Evolutionary conservation across 2,797 vertebrate species (phyloP).

Genomic region (Cyprinella venusta): DNA sequence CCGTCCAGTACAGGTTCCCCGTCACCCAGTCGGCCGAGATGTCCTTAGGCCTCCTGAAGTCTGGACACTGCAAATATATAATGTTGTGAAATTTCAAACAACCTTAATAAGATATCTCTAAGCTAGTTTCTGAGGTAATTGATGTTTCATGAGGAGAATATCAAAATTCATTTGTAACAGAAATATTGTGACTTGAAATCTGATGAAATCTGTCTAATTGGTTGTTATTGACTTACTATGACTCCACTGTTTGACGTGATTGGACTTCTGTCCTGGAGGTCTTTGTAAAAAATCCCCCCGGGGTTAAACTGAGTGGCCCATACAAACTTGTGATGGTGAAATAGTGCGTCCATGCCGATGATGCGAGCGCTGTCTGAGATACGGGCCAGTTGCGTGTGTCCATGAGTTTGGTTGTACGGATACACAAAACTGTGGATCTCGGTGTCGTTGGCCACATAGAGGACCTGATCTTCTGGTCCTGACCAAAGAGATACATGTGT

Average conservation of each 20-base stretch:
- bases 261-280: constrained; percentile 76
- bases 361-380: constrained; percentile 87
- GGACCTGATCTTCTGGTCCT: constrained; percentile 91
- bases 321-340: constrained; percentile 87
- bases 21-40: constrained; percentile 88
- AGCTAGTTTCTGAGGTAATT: background rate
- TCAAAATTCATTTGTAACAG: background rate
- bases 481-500: constrained; percentile 63
- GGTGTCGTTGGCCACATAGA: constrained; percentile 90
- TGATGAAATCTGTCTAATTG: background rate
- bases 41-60: constrained; percentile 83
- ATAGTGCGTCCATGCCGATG: constrained; percentile 86
- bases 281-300: constrained; percentile 87
- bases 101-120: too few species aligned
- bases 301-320: constrained; percentile 91
- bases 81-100: background rate
- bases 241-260: constrained; percentile 81
- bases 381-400: constrained; percentile 84
- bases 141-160: background rate
- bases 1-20: constrained; percentile 88
- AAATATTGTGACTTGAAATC: background rate
- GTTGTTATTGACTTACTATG: constrained; percentile 77
- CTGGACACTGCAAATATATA: constrained; percentile 78
- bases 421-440: constrained; percentile 90
- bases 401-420: constrained; percentile 87